These are phyloP conservation scores for Camponotus vicinus DNA, from an alignment of 1,140 invertebrate genomes.

Conservation along the genomic window DNA sequence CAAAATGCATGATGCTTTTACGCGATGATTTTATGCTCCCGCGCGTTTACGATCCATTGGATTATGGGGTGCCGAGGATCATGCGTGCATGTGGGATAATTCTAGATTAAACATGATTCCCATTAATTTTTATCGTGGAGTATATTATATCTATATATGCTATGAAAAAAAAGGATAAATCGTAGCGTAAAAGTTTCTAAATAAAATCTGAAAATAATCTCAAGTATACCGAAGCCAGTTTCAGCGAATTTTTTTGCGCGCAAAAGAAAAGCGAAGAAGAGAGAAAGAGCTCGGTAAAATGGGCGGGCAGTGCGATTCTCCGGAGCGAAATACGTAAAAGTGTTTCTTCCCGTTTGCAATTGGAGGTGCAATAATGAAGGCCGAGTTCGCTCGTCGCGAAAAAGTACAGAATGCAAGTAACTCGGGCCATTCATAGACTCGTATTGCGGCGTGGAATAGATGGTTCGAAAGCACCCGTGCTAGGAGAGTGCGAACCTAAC, in stretches of 20 bases:
- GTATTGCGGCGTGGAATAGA: conserved; percentile 72
- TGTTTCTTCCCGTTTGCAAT: conserved; percentile 50
- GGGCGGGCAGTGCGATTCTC: not conserved
- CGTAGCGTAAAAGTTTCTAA: conserved; percentile 1
- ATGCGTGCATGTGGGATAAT: conserved; percentile 24
- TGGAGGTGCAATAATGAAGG: conserved; percentile 72
- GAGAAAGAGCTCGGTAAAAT: conserved; percentile 6
- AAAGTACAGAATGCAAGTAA: conserved; percentile 74
- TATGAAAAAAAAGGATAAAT: conserved; percentile 13
- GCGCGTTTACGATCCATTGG: conserved; percentile 18
- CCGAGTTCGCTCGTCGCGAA: conserved; percentile 62
- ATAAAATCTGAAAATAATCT: conserved; percentile 9
- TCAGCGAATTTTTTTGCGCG: not conserved
- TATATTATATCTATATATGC: not conserved
- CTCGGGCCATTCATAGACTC: conserved; percentile 71
- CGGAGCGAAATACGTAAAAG: conserved; percentile 31
- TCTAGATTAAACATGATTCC: conserved; percentile 32
- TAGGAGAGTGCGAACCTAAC: conserved; percentile 50
- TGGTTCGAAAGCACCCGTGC: conserved; percentile 61
- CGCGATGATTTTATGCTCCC: conserved; percentile 54
- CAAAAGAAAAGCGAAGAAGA: not conserved
- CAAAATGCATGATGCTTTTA: conserved; percentile 47
- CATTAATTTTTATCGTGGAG: conserved; percentile 37
- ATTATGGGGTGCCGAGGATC: conserved; percentile 16
- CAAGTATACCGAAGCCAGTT: conserved; percentile 1